Evolutionary conservation across 2,888 invertebrate species (phyloP).

Genomic region (Drosophila falleni): DNA sequence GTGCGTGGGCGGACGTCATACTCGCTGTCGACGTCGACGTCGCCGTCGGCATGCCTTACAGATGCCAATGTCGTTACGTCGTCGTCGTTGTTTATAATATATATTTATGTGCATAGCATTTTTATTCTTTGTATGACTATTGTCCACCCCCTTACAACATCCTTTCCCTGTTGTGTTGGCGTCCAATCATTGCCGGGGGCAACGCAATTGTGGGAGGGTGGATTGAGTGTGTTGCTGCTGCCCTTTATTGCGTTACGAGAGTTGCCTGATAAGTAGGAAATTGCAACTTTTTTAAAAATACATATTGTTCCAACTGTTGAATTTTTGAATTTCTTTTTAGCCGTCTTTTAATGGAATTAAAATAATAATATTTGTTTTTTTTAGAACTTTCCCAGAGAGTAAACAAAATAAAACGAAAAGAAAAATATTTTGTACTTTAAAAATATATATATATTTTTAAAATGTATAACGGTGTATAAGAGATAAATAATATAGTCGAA

Average conservation of each 20-base stretch:
- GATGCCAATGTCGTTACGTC: slow-evolving; percentile 71
- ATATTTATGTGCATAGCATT: slow-evolving; percentile 1
- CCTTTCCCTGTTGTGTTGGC: slow-evolving; percentile 37
- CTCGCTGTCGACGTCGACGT: slow-evolving; percentile 22
- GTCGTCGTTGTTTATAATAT: slow-evolving; percentile 4
- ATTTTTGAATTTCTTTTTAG: too few species aligned
- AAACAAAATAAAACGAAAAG: too few species aligned
- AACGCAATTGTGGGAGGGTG: slow-evolving; percentile 49
- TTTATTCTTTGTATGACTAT: slow-evolving; percentile 16
- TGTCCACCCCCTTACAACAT: slow-evolving; percentile 12
- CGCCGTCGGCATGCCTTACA: slow-evolving; percentile 45
- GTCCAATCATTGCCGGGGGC: slow-evolving; percentile 53
- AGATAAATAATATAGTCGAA: too few species aligned
- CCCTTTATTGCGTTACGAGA: slow-evolving; percentile 27
- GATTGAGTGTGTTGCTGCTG: slow-evolving; percentile 28
- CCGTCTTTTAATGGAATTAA: too few species aligned
- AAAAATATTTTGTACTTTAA: too few species aligned
- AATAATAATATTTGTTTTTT: too few species aligned
- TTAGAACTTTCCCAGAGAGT: too few species aligned
- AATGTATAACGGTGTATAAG: too few species aligned
- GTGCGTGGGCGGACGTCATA: slow-evolving; percentile 66
- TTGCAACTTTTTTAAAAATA: background rate
- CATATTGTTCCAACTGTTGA: too few species aligned
- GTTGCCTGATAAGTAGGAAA: background rate
- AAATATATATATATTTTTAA: too few species aligned